Base-by-base conservation (phyloP, 1,140 invertebrate species). In the Geopemphigus sp. region DNA sequence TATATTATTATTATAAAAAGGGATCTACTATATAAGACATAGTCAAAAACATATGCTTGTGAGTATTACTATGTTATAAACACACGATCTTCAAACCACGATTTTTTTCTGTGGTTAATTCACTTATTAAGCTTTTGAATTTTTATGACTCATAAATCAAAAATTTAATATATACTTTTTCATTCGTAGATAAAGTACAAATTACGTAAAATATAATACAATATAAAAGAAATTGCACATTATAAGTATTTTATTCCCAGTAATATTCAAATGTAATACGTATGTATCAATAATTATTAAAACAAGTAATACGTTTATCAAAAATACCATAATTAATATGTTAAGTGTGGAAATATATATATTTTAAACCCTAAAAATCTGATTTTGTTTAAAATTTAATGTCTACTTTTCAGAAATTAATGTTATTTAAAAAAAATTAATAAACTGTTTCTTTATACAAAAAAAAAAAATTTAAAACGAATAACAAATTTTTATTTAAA, bases 41-140 rank as follows among this genome's bases (percentile, higher is more conserved):
- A 3, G 22, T 68, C 66, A 50, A 50, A 68, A 68, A 68, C 66
- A 68, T 45, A 68, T 68, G 66, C 50, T 68, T 68, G 22, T 50
- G 22, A 6, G 17, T 17, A 47, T 47, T n/a, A 66, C 22, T 5
- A 50, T 47, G 17, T 50, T n/a, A 17, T 32, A 64, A 39, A 32
- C 29, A 64, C 29, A 19, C 29, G 10, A 32, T 64, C 15, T 39
- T 39, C 32, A 39, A 39, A 39, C 32, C 32, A 39, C 8, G 32
- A 4, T 15, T 17, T 64, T 64, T 39, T 64, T 64, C 26, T 17
- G 29, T n/a, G 2, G 19, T 29, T 12, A 10, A 8, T 39, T 64
- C 11, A 39, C 29, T 19, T 39, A 8, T 0, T n/a, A 11, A 64
- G 19, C 4, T 64, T 64, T 64, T 1, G 11, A 64, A 64, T 45